Percentiles rank a stretch among this genome's conserved stretches.
These are phyloP conservation scores for Poecile montanus DNA, from an alignment of 2,797 vertebrate species.

Conservation along the genomic window DNA sequence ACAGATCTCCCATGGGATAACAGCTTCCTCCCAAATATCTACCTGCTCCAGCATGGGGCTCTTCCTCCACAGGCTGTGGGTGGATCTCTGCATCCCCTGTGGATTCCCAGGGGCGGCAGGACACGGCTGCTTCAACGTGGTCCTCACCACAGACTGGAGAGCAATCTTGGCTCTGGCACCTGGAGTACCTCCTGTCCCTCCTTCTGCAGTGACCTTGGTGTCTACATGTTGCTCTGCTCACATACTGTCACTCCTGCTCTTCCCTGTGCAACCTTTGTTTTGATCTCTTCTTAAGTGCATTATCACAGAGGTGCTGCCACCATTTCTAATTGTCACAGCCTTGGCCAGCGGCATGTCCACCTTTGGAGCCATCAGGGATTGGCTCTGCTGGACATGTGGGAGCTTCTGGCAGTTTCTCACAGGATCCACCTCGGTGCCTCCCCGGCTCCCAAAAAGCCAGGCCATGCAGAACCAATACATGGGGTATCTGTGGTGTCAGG, in stretches of 20 bases:
- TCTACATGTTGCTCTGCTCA: not conserved
- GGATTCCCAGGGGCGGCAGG: not conserved
- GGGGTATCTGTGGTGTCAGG: not conserved
- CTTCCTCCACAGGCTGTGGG: not conserved
- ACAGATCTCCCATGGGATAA: fast-evolving
- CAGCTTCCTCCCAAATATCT: not conserved
- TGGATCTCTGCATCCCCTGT: fast-evolving
- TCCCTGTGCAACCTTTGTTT: not conserved
- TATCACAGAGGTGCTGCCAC: not conserved
- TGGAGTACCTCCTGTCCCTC: not conserved
- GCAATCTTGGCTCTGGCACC: fast-evolving
- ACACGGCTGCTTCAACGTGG: not conserved
- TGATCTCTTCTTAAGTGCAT: not conserved
- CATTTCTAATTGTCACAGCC: not conserved
- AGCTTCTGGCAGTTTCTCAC: not conserved
- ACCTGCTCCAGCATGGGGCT: fast-evolving
- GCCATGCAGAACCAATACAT: not conserved
- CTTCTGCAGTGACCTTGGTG: not conserved
- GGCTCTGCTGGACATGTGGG: fast-evolving
- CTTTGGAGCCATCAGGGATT: not conserved
- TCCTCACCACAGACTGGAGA: not conserved
- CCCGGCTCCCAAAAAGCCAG: not conserved
- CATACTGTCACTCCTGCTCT: not conserved
- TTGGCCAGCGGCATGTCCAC: fast-evolving
- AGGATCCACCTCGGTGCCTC: not conserved